These are phyloP conservation scores for Petaurus breviceps DNA, from an alignment of 2,113 vertebrate genomes.

Conservation along the genomic window DNA sequence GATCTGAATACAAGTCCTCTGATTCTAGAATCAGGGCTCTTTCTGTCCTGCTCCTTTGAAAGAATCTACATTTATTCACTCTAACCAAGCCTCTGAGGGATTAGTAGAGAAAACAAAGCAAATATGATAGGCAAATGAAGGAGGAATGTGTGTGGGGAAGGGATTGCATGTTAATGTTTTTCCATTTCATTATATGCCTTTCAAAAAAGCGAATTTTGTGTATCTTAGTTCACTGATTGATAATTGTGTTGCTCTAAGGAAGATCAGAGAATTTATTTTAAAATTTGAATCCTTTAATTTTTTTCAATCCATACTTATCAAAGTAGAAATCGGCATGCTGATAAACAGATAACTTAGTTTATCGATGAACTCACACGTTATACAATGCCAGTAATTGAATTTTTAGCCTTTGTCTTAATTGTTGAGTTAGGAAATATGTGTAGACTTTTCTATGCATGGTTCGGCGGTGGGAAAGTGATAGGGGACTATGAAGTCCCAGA, in stretches of 20 bases:
- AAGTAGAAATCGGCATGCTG: background rate
- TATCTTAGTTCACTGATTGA: background rate
- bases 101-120: background rate
- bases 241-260: background rate
- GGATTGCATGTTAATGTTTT: background rate
- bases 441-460: background rate
- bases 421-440: constrained; percentile 5
- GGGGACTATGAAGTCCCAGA: background rate
- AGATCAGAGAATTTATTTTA: constrained; percentile 34
- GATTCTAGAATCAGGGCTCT: background rate
- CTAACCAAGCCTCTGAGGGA: background rate
- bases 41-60: background rate
- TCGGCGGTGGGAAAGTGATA: background rate
- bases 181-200: background rate
- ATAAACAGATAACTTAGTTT: background rate
- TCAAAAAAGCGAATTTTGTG: background rate
- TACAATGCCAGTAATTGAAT: constrained; percentile 19
- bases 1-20: background rate
- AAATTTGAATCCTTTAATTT: constrained; percentile 14
- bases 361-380: background rate
- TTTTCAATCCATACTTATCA: background rate
- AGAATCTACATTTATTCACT: background rate
- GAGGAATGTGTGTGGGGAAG: background rate
- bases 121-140: background rate
- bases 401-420: constrained; percentile 46